Conservation (phyloP, 2,113 vertebrate genomes). For the Elaphurus davidianus region DNA sequence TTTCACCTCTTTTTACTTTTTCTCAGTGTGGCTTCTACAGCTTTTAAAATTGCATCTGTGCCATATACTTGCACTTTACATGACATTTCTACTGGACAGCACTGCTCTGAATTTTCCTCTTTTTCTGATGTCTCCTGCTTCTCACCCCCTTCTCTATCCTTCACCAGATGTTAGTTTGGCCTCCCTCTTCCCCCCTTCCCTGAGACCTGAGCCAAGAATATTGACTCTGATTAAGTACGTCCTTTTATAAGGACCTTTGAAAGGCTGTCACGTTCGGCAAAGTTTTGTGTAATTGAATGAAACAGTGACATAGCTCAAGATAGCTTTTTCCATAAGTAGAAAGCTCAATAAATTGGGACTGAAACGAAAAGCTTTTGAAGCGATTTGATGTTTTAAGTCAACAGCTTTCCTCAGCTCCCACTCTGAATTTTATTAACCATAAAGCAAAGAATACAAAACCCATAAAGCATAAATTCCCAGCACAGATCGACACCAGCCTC, state of each 20-base stretch:
- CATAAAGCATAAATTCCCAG: background rate
- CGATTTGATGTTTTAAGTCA: slow-evolving; percentile 58
- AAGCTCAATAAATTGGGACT: background rate
- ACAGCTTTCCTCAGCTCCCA: slow-evolving; percentile 12
- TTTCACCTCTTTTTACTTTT: background rate
- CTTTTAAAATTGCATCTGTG: background rate
- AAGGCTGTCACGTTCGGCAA: background rate
- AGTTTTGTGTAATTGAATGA: slow-evolving; percentile 35
- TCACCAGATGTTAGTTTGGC: background rate
- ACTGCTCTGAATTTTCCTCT: background rate
- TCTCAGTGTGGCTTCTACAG: background rate
- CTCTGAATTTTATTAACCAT: slow-evolving; percentile 50
- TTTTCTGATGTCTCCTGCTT: background rate
- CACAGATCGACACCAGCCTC: background rate
- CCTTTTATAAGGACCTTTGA: background rate
- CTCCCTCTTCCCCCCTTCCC: background rate
- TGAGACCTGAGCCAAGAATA: background rate
- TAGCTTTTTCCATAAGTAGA: slow-evolving; percentile 9
- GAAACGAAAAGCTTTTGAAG: slow-evolving; percentile 50
- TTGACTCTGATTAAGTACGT: background rate
- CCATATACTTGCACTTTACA: background rate
- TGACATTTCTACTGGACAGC: background rate
- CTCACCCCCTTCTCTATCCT: background rate
- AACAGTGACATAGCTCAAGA: slow-evolving; percentile 28
- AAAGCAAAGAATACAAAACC: background rate